Percentiles rank a stretch among this genome's conserved stretches.
phyloP scores from a whole-genome alignment of 2,888 invertebrate species.

The Macrosoma leucophasiata region DNA sequence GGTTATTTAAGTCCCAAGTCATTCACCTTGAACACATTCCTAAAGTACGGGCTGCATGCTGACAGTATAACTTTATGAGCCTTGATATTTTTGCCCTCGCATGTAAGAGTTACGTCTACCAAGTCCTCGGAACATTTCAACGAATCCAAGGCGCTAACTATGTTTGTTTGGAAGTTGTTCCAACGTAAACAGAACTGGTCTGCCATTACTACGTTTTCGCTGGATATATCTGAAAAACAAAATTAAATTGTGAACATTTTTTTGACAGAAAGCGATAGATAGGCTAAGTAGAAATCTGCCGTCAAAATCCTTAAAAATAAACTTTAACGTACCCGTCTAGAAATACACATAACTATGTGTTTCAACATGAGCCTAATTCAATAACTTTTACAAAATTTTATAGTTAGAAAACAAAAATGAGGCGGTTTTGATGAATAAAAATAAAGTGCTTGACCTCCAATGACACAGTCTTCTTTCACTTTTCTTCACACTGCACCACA shows the following conservation, averaged over 20 bases:
- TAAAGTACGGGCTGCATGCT: slow-evolving; percentile 85
- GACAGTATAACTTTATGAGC: slow-evolving; percentile 85
- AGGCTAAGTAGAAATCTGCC: slow-evolving; percentile 9
- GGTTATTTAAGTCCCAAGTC: slow-evolving; percentile 68
- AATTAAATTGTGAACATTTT: no score
- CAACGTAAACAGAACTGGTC: slow-evolving; percentile 85
- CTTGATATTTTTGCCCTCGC: slow-evolving; percentile 82
- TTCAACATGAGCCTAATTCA: slow-evolving; percentile 23
- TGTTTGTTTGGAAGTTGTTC: slow-evolving; percentile 84
- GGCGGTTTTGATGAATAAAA: slow-evolving; percentile 55
- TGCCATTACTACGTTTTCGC: slow-evolving; percentile 61
- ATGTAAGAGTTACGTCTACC: slow-evolving; percentile 83
- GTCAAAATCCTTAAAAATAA: slow-evolving; percentile 5
- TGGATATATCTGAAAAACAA: slow-evolving; percentile 37
- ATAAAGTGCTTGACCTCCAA: slow-evolving; percentile 72
- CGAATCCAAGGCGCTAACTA: slow-evolving; percentile 81
- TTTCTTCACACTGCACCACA: slow-evolving; percentile 37
- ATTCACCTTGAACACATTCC: slow-evolving; percentile 83
- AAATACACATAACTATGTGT: slow-evolving; percentile 18
- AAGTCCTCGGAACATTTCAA: slow-evolving; percentile 81
- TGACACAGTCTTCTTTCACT: slow-evolving; percentile 61
- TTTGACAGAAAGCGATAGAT: no score
- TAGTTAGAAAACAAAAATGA: slow-evolving; percentile 21
- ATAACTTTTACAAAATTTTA: slow-evolving; percentile 19
- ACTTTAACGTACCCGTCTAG: slow-evolving; percentile 19